Percentiles rank a stretch among this genome's conserved stretches.
Evolutionary conservation across 2,113 vertebrate genomes (phyloP).

Genomic region (Xiphophorus couchianus): DNA sequence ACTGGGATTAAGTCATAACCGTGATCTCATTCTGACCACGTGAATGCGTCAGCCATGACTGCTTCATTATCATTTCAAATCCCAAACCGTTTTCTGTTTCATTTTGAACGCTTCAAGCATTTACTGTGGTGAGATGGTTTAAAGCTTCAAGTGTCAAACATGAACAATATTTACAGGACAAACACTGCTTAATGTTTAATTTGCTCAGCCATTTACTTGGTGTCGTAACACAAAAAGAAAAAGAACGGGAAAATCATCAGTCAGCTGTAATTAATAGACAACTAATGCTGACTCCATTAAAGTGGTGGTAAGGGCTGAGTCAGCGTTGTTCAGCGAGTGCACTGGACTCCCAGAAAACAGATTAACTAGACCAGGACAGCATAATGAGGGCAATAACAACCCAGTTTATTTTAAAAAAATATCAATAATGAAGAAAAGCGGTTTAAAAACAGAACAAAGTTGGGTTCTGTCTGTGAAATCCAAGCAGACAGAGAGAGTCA

Average conservation of each 20-base stretch:
- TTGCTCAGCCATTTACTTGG: slow-evolving; percentile 19
- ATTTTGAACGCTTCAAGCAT: too few species aligned
- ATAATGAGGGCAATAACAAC: slow-evolving; percentile 56
- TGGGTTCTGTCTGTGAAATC: slow-evolving; percentile 36
- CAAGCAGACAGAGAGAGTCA: slow-evolving; percentile 26
- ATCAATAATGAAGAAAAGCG: too few species aligned
- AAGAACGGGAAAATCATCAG: slow-evolving; percentile 46
- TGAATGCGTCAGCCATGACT: background rate
- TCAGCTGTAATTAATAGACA: slow-evolving; percentile 64
- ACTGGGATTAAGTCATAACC: slow-evolving; percentile 8
- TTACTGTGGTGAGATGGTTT: background rate
- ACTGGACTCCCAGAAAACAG: slow-evolving; percentile 52
- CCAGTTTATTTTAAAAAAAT: slow-evolving; percentile 40
- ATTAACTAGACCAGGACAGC: slow-evolving; percentile 45
- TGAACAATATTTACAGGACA: slow-evolving; percentile 16
- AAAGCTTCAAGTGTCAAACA: background rate
- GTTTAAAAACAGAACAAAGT: slow-evolving; percentile 6
- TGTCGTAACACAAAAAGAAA: slow-evolving; percentile 46
- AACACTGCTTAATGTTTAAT: slow-evolving; percentile 19
- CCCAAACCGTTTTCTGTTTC: background rate
- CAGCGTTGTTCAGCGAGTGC: slow-evolving; percentile 21
- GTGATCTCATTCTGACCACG: background rate
- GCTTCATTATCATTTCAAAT: background rate
- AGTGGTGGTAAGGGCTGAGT: slow-evolving; percentile 55
- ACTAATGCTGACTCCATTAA: slow-evolving; percentile 64